Conservation (phyloP, 2,888 invertebrate species). For the Aphidoletes aphidimyza region DNA sequence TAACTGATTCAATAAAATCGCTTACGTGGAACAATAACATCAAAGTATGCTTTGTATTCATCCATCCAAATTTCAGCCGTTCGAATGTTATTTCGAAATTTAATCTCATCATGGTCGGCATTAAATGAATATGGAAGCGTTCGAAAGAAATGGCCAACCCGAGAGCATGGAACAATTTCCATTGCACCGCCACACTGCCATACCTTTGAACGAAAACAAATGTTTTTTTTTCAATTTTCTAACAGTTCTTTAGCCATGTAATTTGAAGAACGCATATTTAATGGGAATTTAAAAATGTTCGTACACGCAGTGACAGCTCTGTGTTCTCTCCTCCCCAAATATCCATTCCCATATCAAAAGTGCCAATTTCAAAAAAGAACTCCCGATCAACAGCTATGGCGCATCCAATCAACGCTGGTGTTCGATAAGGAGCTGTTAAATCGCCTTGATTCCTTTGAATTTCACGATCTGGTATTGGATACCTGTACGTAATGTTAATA, state of each 20-base stretch:
- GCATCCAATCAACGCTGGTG: slow-evolving; percentile 66
- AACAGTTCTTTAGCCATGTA: background rate
- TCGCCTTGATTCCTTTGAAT: background rate
- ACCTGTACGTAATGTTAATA: background rate
- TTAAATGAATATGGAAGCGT: slow-evolving; percentile 83
- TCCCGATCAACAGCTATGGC: slow-evolving; percentile 82
- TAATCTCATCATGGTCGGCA: slow-evolving; percentile 78
- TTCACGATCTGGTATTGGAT: slow-evolving; percentile 4
- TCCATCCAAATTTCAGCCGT: slow-evolving; percentile 86
- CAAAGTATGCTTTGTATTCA: slow-evolving; percentile 84
- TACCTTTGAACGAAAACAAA: background rate
- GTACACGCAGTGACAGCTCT: slow-evolving; percentile 93
- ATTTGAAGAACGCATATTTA: background rate
- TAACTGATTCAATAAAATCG: too few relatives aligned
- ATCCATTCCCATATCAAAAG: slow-evolving; percentile 83
- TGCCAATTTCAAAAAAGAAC: slow-evolving; percentile 52
- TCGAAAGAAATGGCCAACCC: slow-evolving; percentile 61
- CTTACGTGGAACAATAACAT: slow-evolving; percentile 73
- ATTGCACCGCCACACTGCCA: slow-evolving; percentile 60
- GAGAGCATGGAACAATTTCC: slow-evolving; percentile 60
- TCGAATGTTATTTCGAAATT: slow-evolving; percentile 82
- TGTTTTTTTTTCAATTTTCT: too few relatives aligned
- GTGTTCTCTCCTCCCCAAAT: slow-evolving; percentile 97
- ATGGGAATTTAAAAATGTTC: background rate
- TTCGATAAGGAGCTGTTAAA: slow-evolving; percentile 15